phyloP scores from a whole-genome alignment of 2,888 invertebrate genomes.

The Eupithecia exiguata region DNA sequence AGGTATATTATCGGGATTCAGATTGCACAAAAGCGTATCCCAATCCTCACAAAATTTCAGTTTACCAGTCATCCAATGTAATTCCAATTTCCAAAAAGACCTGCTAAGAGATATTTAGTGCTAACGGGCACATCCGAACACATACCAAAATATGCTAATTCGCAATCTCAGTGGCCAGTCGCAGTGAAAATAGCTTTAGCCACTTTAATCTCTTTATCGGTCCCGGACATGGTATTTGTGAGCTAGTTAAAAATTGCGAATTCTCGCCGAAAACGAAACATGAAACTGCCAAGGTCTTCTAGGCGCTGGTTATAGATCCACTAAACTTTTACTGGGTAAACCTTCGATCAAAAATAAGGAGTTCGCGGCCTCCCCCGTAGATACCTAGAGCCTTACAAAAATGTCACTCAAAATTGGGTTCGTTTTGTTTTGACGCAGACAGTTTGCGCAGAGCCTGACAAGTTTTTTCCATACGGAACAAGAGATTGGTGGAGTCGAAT shows the following conservation, averaged over 20 bases:
- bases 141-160: constrained; percentile 28
- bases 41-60: not conserved
- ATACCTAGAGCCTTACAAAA: too few species aligned
- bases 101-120: not conserved
- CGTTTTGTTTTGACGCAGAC: too few species aligned
- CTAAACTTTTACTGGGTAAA: not conserved
- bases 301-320: not conserved
- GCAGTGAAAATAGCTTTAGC: constrained; percentile 23
- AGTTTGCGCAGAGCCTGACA: too few species aligned
- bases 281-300: not conserved
- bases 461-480: too few species aligned
- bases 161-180: constrained; percentile 31
- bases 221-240: constrained; percentile 15
- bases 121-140: constrained; percentile 3
- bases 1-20: not conserved
- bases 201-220: constrained; percentile 32
- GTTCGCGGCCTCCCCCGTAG: too few species aligned
- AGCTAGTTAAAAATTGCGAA: constrained; percentile 1
- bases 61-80: not conserved
- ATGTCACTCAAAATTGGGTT: too few species aligned
- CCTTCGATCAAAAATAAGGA: too few species aligned
- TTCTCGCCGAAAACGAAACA: not conserved
- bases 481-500: too few species aligned
- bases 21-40: not conserved
- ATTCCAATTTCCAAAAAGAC: not conserved